Conservation (phyloP, 37 sponge, comb jelly and placozoan genomes). For the Lycopodina hypogea region DNA sequence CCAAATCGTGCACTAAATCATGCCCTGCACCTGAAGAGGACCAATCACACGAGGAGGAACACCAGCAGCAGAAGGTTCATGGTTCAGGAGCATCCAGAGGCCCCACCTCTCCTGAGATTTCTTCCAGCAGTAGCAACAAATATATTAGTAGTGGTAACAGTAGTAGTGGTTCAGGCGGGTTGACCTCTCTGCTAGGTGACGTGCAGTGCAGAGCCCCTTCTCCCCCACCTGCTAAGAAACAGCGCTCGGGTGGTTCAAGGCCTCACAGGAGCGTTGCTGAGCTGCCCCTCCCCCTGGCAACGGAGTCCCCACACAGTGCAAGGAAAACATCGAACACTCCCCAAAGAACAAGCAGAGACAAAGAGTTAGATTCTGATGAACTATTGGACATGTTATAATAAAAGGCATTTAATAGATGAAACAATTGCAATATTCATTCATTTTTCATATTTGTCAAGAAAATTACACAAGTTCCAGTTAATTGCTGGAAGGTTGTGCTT, state of each 20-base stretch:
- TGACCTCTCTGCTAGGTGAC: neutral
- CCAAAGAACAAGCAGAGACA: neutral
- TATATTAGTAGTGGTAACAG: neutral
- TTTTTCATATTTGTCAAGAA: too few species aligned
- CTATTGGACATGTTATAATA: neutral
- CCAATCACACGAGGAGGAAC: too few species aligned
- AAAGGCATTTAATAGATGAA: too few species aligned
- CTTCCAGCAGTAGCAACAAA: too few species aligned
- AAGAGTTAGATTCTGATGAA: conserved; percentile 3
- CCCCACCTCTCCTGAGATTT: too few species aligned
- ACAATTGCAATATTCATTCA: too few species aligned
- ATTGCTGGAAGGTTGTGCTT: too few species aligned
- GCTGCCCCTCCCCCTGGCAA: too few species aligned
- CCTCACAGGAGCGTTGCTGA: too few species aligned
- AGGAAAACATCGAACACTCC: too few species aligned
- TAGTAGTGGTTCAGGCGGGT: neutral
- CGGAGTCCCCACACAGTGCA: too few species aligned
- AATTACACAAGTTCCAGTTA: too few species aligned
- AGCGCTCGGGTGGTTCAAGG: neutral
- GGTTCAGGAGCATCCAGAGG: neutral
- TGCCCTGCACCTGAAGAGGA: neutral
- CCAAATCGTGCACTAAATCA: neutral
- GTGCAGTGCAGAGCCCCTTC: neutral
- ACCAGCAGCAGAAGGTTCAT: neutral
- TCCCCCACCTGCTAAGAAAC: neutral